These are phyloP conservation scores for Anabas testudineus DNA, from an alignment of 2,797 vertebrate species.

Conservation along the genomic window DNA sequence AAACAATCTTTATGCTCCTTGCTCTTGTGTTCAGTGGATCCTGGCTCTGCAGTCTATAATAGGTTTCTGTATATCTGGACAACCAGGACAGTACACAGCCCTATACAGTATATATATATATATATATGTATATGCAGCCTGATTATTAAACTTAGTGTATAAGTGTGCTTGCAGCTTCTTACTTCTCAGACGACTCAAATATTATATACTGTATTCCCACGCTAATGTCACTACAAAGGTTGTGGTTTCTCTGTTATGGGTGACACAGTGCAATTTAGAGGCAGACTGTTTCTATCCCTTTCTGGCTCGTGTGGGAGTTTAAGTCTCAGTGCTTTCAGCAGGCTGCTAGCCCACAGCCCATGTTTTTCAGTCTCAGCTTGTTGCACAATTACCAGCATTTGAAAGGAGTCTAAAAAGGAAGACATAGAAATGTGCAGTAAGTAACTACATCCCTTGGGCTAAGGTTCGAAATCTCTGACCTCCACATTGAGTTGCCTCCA, in stretches of 20 bases:
- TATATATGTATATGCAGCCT: conserved; percentile 3
- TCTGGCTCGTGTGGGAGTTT: conserved; percentile 61
- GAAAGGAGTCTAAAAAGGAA: conserved; percentile 60
- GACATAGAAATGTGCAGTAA: conserved; percentile 67
- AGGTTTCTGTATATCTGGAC: conserved; percentile 33
- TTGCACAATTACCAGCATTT: conserved; percentile 67
- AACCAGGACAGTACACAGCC: conserved; percentile 9
- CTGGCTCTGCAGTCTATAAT: conserved; percentile 41
- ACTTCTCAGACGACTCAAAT: conserved; percentile 41
- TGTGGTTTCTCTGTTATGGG: conserved; percentile 50
- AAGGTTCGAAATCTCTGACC: conserved; percentile 52
- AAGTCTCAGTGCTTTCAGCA: conserved; percentile 55
- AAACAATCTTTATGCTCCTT: conserved; percentile 56
- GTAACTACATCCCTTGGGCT: conserved; percentile 57
- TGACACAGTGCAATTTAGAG: conserved; percentile 48
- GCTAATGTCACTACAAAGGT: conserved; percentile 49
- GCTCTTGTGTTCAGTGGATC: conserved; percentile 35
- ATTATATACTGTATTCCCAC: conserved; percentile 47
- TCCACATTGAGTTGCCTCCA: conserved; percentile 42
- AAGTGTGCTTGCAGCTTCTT: conserved; percentile 34
- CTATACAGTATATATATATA: background rate
- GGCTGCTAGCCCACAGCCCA: conserved; percentile 52
- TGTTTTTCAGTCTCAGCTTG: conserved; percentile 49
- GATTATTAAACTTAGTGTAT: conserved; percentile 59
- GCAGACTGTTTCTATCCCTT: conserved; percentile 50